These are phyloP conservation scores for Lochmaea crataegi DNA, from an alignment of 2,888 invertebrate species.

Conservation along the genomic window DNA sequence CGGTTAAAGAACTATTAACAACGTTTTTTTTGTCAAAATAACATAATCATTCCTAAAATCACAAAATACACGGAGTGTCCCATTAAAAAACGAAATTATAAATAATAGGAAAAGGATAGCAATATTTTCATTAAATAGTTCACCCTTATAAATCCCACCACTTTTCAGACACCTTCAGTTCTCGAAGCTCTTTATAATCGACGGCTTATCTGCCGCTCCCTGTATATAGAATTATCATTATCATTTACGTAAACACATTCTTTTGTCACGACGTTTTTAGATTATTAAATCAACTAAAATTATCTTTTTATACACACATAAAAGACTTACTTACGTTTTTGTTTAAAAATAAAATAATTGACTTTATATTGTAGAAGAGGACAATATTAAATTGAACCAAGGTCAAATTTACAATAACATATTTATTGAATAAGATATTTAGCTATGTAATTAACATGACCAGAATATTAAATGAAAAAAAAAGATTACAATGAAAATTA, in stretches of 20 bases:
- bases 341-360: background rate
- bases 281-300: background rate
- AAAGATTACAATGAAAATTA: background rate
- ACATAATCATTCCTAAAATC: too few species aligned
- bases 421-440: slow-evolving; percentile 2
- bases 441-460: background rate
- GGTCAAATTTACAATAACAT: slow-evolving; percentile 2
- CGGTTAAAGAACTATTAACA: too few species aligned
- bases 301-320: background rate
- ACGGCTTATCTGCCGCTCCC: too few species aligned
- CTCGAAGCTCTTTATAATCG: too few species aligned
- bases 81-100: too few species aligned
- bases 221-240: background rate
- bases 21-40: too few species aligned
- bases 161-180: too few species aligned
- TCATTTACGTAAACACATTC: background rate
- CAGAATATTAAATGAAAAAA: background rate
- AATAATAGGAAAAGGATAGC: too few species aligned
- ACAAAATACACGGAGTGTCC: too few species aligned
- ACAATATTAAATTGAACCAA: background rate
- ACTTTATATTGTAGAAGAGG: background rate
- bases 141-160: too few species aligned
- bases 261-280: slow-evolving; percentile 1
- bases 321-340: background rate
- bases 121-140: too few species aligned